Conservation (phyloP, 1,140 invertebrate species). For the Eubasilissa regina region DNA sequence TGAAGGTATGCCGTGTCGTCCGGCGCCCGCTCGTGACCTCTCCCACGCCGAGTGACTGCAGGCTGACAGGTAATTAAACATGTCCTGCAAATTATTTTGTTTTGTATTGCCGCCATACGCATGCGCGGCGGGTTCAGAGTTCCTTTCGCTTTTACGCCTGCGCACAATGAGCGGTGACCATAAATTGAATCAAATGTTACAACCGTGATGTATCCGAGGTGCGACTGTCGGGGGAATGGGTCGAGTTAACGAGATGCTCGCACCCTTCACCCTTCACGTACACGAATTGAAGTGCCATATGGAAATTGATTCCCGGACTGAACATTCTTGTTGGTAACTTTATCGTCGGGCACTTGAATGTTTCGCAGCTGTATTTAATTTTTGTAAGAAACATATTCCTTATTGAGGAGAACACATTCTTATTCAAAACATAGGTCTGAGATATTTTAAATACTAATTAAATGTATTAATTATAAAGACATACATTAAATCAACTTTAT, state of each 20-base stretch:
- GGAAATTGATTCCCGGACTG: too few species aligned
- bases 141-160: constrained; percentile 42
- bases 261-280: background rate
- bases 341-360: background rate
- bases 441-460: too few species aligned
- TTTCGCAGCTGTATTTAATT: too few species aligned
- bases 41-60: constrained; percentile 10
- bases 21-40: background rate
- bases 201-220: too few species aligned
- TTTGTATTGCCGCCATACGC: constrained; percentile 43
- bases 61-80: constrained; percentile 49
- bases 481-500: too few species aligned
- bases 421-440: too few species aligned
- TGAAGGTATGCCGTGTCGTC: constrained; percentile 7
- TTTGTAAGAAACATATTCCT: too few species aligned
- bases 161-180: constrained; percentile 15
- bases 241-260: background rate
- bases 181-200: constrained; percentile 29
- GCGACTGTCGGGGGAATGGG: background rate
- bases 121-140: constrained; percentile 24
- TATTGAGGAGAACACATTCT: too few species aligned
- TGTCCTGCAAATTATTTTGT: constrained; percentile 54
- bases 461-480: too few species aligned
- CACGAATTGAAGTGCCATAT: background rate
- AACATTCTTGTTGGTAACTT: too few species aligned